Base-by-base conservation (phyloP, 2,797 vertebrate genomes). In the Eulemur rubriventer region DNA sequence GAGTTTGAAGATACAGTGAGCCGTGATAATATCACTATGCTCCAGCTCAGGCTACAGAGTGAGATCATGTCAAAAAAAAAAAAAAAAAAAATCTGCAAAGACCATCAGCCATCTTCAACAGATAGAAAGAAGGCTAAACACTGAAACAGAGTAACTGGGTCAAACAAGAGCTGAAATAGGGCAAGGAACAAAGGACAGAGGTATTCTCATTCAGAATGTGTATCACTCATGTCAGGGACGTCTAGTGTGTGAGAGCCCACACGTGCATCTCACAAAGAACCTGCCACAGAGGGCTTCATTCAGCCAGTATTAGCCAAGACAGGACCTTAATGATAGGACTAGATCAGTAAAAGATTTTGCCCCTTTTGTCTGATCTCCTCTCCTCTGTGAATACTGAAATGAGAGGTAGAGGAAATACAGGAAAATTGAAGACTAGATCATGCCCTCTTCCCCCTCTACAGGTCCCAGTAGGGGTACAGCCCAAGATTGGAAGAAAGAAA, bases 201-300 rank as follows among this genome's bases (percentile, higher is more conserved):
- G 6, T 4, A 22, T 35, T 38, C 22, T 67, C 43, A 59, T 16
- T 1, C 38, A n/a, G 30, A 57, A 24, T 41, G 8, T 38, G 7
- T 5, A 35, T 61, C 41, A 4, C 20, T 10, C 33, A 14, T 2
- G 4, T 22, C 16, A 83, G 57, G 55, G 35, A 84, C 22, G 1
- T 61, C n/a, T 80, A 26, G 2, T 28, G 14, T 33, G 14, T 4
- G 35, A 17, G 35, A 10, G 3, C 6, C 0, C 14, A 57, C 0
- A 20, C 4, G 7, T 30, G 18, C 22, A 8, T 28, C 55, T 90
- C 9, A 70, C 70, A 61, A 89, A 59, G 43, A 55, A 67, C 3
- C 35, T 76, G 12, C 12, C 24, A 38, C 4, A 22, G 7, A 67
- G 4, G n/a, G 8, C 5, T 70, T 79, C 41, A 35, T 50, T 76